A percentile compares a stretch with the other conserved stretches of the same genome.
phyloP scores from a whole-genome alignment of 2,797 vertebrate species.

The Mormyrops attenuatus region DNA sequence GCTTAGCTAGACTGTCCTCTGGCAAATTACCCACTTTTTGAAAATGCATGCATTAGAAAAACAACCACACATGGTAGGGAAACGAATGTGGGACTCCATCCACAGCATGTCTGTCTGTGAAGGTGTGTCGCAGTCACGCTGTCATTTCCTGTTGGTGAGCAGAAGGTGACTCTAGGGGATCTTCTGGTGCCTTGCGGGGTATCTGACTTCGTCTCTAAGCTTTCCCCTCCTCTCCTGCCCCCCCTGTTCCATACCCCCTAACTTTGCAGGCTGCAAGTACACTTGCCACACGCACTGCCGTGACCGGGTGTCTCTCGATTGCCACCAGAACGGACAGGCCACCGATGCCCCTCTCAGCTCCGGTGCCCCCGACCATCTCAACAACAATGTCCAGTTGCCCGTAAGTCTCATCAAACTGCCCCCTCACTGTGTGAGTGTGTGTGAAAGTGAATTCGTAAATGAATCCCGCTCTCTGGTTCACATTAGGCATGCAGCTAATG shows the following conservation, averaged over 20 bases:
- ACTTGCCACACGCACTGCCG: conserved; percentile 46
- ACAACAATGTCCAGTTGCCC: conserved; percentile 38
- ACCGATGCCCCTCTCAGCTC: conserved; percentile 24
- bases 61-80: background rate
- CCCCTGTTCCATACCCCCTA: background rate
- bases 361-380: conserved; percentile 38
- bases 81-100: background rate
- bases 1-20: background rate
- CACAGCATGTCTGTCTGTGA: background rate
- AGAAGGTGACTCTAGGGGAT: background rate
- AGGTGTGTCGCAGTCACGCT: background rate
- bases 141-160: background rate
- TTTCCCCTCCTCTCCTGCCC: background rate
- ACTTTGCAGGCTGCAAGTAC: conserved; percentile 46
- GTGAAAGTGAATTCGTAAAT: conserved; percentile 10
- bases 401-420: background rate
- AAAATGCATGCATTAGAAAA: background rate
- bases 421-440: background rate
- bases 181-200: background rate
- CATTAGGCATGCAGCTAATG: background rate
- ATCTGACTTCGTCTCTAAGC: background rate
- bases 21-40: background rate
- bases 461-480: background rate
- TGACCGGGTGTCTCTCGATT: conserved; percentile 42
- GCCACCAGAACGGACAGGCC: conserved; percentile 34